Evolutionary conservation across 2,113 vertebrate genomes (phyloP).

Genomic region (Ellobius talpinus): DNA sequence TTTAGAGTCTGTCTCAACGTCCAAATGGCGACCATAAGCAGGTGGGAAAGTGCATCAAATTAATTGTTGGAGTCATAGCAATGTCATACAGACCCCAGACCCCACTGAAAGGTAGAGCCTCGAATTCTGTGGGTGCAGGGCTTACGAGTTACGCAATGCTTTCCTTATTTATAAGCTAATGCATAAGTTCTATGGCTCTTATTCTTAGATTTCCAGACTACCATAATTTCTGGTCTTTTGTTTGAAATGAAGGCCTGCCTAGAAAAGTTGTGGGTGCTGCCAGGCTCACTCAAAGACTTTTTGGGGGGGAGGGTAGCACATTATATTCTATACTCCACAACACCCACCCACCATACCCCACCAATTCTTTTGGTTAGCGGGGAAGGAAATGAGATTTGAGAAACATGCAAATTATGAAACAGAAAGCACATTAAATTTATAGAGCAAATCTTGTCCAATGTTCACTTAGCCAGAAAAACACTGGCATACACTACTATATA

Average conservation of each 20-base stretch:
- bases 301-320: conserved; percentile 1
- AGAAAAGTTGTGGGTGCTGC: conserved; percentile 80
- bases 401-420: conserved; percentile 65
- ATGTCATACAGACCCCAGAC: conserved; percentile 16
- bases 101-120: neutral
- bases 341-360: neutral
- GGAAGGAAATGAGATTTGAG: conserved; percentile 33
- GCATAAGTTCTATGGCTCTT: conserved; percentile 70
- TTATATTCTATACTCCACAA: conserved; percentile 66
- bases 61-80: conserved; percentile 61
- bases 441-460: conserved; percentile 54
- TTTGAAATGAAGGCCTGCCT: conserved; percentile 82
- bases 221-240: conserved; percentile 81
- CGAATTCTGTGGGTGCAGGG: conserved; percentile 34
- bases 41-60: conserved; percentile 58
- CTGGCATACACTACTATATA: neutral
- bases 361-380: neutral
- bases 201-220: conserved; percentile 78
- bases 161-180: conserved; percentile 74
- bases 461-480: conserved; percentile 45
- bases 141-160: conserved; percentile 60
- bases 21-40: conserved; percentile 56
- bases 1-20: conserved; percentile 70
- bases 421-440: conserved; percentile 63
- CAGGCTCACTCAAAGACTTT: conserved; percentile 74